Evolutionary conservation across 2,888 invertebrate species (phyloP), one percentile per base, ranked within the genome.

Genomic region (Gasteruption jaculator): DNA sequence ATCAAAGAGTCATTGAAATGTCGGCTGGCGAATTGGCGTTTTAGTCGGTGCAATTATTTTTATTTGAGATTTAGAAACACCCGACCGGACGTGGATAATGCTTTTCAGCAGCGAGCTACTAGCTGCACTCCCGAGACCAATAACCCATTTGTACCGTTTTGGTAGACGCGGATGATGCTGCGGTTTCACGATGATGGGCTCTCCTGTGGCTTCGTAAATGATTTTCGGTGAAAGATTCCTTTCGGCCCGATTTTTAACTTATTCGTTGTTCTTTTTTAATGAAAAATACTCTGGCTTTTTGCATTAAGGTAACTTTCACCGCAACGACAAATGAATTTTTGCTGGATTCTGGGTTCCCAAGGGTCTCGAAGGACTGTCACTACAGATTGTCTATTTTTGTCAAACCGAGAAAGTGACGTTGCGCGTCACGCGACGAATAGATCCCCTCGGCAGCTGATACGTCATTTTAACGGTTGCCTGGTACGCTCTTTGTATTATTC

Each of bases 61-160:
- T 35, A 35, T 50, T 49, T 43, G 49, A 45, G 52, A 48, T 54
- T 56, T 54, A 49, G 55, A 56, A 58, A 57, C 56, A 56, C 49
- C 52, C 57, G 56, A 60, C 64, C 64, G 63, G 65, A 66, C 60
- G 64, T 57, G 57, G 57, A 56, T 64, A 67, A 67, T 65, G 52
- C 55, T 52, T n/a, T n/a, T n/a, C n/a, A 44, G 56, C 51, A 52
- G 52, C 48, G 50, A n/a, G n/a, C n/a, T n/a, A n/a, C n/a, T n/a
- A n/a, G 54, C 59, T 54, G 47, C 58, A 54, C 52, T 49, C 41
- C 47, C 45, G 60, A 58, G 56, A 57, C 56, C 55, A 50, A 50
- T 54, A 54, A 56, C 49, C 54, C 54, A 52, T 56, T 53, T 50
- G 48, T 46, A 45, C 48, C n/a, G n/a, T n/a, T n/a, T n/a, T 51